Evolutionary conservation across 2,888 invertebrate genomes (phyloP).

Genomic region (Caenorhabditis sp.): DNA sequence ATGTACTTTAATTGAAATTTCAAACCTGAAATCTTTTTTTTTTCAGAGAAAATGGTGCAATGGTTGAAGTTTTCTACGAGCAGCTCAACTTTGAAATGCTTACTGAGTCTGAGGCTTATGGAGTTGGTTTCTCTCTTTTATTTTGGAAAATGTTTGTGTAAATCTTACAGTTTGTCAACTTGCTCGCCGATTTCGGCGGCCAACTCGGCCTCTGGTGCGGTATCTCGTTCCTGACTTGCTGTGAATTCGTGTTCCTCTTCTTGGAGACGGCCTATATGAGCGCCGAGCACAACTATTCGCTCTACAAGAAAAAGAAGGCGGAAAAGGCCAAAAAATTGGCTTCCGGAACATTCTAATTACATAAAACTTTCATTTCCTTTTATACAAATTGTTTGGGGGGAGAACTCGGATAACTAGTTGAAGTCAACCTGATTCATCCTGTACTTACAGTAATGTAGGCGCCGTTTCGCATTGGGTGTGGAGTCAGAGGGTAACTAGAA

Average conservation of each 20-base stretch:
- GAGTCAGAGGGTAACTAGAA: background rate
- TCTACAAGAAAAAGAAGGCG: slow-evolving; percentile 72
- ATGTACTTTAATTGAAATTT: background rate
- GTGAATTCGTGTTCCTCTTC: slow-evolving; percentile 74
- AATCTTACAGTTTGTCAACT: slow-evolving; percentile 73
- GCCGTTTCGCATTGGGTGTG: background rate
- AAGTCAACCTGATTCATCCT: too few species aligned
- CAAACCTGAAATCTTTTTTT: background rate
- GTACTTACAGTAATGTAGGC: slow-evolving; percentile 7
- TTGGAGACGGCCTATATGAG: slow-evolving; percentile 74
- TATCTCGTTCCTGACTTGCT: slow-evolving; percentile 75
- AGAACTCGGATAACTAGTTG: too few species aligned
- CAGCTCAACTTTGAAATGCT: slow-evolving; percentile 78
- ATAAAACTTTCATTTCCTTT: background rate
- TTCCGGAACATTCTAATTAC: slow-evolving; percentile 43
- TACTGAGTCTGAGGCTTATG: slow-evolving; percentile 77
- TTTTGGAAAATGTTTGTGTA: background rate
- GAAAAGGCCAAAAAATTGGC: slow-evolving; percentile 66
- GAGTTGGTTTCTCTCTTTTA: slow-evolving; percentile 56
- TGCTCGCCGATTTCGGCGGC: slow-evolving; percentile 78
- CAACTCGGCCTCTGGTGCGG: slow-evolving; percentile 77
- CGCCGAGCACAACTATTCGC: slow-evolving; percentile 69
- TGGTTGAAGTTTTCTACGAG: slow-evolving; percentile 79
- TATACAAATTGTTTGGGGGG: background rate
- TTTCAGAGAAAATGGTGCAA: slow-evolving; percentile 77